Base-by-base conservation (phyloP, 2,113 vertebrate genomes). In the Marmota monax region DNA sequence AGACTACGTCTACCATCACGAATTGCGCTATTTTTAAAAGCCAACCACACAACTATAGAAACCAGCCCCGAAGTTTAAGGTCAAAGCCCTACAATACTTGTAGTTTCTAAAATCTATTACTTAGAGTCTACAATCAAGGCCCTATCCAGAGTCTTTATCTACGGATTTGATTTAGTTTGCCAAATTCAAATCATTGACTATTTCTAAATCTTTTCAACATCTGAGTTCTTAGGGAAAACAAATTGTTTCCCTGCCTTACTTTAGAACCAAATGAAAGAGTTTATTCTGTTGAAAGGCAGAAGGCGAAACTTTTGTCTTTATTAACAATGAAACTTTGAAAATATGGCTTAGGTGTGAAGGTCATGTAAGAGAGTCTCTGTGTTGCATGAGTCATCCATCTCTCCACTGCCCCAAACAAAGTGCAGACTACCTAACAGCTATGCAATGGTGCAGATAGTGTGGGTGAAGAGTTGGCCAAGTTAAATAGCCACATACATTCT, bases 21-120 rank as follows among this genome's bases (percentile, higher is more conserved):
- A 32, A 20, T 39, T 70, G 80, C 4, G 2, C 23, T 76, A 32
- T 88, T 96, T 88, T 96, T 87, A 88, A 85, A 90, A 95, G 45
- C 32, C 88, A 95, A 61, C 14, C 70, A 42, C 20, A 77, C 23
- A 48, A 34, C 61, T 88, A 23, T 61, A 91, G 67, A 51, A 88
- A 72, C 27, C 42, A 77, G 67, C 12, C 51, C 53, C 8, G 12
- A 14, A 34, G 37, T 45, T 5, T 80, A 87, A 63, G 51, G 95
- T 90, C 82, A 80, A 83, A 94, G 4, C 10, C 20, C 14, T 22
- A 48, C 45, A 72, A 37, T 34, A 56, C 0, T 73, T 10, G 37
- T 3, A 6, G 45, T 73, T 86, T 56, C 29, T 83, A 39, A 90
- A 70, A 27, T 78, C 39, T 76, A 20, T 17, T 45, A 2, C 63